These are phyloP conservation scores for Heterodera filipjevi DNA, from an alignment of 2,888 invertebrate genomes.

Conservation along the genomic window DNA sequence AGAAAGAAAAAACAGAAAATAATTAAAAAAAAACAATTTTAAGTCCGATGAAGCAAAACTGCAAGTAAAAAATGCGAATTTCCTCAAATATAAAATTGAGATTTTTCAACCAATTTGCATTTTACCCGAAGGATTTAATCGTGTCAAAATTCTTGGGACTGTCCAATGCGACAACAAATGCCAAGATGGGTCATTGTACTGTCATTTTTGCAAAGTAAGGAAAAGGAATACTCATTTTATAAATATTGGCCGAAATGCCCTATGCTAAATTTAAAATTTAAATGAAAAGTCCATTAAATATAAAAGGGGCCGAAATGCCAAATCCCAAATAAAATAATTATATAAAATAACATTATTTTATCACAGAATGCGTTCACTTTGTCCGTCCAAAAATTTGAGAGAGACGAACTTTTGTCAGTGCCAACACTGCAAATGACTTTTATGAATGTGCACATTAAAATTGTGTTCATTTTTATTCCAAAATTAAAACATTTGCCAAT, in stretches of 20 bases:
- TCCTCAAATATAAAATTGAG: constrained; percentile 4
- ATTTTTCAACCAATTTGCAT: background rate
- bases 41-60: background rate
- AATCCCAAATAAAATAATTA: too few species aligned
- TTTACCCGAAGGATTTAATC: background rate
- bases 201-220: background rate
- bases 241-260: too few species aligned
- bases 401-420: background rate
- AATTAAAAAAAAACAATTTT: background rate
- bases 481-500: background rate
- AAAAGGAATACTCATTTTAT: too few species aligned
- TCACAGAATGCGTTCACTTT: background rate
- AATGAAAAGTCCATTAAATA: too few species aligned
- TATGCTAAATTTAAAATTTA: too few species aligned
- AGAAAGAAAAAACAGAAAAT: background rate
- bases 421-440: background rate
- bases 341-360: background rate
- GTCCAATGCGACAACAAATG: background rate
- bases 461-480: background rate
- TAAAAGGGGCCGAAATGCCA: too few species aligned
- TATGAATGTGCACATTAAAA: background rate
- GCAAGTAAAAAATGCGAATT: background rate
- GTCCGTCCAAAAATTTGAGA: background rate
- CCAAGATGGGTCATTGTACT: background rate
- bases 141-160: background rate